Conservation (phyloP, 1,140 invertebrate genomes). For the Cheumatopsyche charites region DNA sequence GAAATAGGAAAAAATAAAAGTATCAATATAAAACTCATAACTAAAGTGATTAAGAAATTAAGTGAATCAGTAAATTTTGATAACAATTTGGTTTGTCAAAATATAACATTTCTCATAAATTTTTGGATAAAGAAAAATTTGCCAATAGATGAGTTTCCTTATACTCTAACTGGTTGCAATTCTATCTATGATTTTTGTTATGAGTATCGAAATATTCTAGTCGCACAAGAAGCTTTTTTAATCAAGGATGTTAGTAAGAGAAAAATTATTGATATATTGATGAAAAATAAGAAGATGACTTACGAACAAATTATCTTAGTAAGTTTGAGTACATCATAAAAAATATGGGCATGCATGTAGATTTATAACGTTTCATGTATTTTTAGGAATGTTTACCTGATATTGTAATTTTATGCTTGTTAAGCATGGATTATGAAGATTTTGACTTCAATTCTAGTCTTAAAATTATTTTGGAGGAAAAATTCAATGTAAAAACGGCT, state of each 20-base stretch:
- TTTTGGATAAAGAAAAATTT: constrained; percentile 35
- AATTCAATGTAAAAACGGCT: constrained; percentile 48
- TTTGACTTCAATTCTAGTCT: background rate
- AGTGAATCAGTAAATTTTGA: constrained; percentile 20
- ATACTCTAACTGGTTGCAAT: constrained; percentile 13
- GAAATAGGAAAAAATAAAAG: constrained; percentile 39
- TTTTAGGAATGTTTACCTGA: constrained; percentile 41
- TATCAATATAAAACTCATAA: constrained; percentile 36
- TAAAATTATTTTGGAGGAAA: background rate
- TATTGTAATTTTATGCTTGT: constrained; percentile 32
- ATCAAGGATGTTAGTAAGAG: background rate
- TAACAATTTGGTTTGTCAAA: constrained; percentile 32
- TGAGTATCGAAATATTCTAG: constrained; percentile 27
- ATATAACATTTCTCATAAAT: constrained; percentile 35
- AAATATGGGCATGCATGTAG: background rate
- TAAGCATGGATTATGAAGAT: constrained; percentile 16
- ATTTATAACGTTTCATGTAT: background rate
- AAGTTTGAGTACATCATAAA: background rate
- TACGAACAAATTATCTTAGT: constrained; percentile 12
- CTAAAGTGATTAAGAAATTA: constrained; percentile 40
- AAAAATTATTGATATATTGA: background rate
- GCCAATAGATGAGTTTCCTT: constrained; percentile 42
- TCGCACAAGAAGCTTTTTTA: constrained; percentile 29
- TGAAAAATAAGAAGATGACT: background rate
- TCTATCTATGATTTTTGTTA: constrained; percentile 34